Evolutionary conservation across 2,888 invertebrate species (phyloP), one percentile per base, ranked within the genome.

Genomic region (Ochropleura plecta): DNA sequence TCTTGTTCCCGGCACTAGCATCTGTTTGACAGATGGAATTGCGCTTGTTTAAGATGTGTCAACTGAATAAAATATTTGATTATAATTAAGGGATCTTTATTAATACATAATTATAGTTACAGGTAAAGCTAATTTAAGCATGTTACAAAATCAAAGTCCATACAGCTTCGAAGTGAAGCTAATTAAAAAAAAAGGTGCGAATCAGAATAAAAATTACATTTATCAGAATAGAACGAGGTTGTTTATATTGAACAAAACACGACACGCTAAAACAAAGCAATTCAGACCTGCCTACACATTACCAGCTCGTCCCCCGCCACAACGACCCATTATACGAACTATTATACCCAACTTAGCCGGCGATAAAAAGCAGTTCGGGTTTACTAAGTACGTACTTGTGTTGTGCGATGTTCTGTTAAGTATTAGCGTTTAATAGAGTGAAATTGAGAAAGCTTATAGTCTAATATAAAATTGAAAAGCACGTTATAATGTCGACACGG

Each of bases 241-340:
- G 53, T 76, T 46, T 51, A 51, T 46, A 18, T 44, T 78, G 53
- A 46, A 48, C 51, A 10, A 69, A 78, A 76, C 44, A 76, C 62
- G 44, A 55, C 53, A 49, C 48, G 53, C 62, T 62, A 55, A 55
- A 78, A 76, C 78, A 62, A 76, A 62, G 69, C 60, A 51, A 57
- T n/a, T 60, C 68, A 66, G 66, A 20, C 44, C 51, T 59, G 78
- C 70, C 76, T 53, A 44, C 78, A 78, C 76, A 70, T 76, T 76
- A 49, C 76, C 55, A 30, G 49, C 78, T 78, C 48, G 62, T 78
- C 78, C 49, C 59, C 14, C 30, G 55, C 76, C 78, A 70, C 78
- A 78, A 76, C 70, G 78, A 70, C 62, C 76, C 70, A 76, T 78
- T 76, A 78, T 63, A 53, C 78, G n/a, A 78, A 78, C 70, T 76